These are phyloP conservation scores for Sialis fuliginosa DNA, from an alignment of 2,888 invertebrate genomes.

Conservation along the genomic window DNA sequence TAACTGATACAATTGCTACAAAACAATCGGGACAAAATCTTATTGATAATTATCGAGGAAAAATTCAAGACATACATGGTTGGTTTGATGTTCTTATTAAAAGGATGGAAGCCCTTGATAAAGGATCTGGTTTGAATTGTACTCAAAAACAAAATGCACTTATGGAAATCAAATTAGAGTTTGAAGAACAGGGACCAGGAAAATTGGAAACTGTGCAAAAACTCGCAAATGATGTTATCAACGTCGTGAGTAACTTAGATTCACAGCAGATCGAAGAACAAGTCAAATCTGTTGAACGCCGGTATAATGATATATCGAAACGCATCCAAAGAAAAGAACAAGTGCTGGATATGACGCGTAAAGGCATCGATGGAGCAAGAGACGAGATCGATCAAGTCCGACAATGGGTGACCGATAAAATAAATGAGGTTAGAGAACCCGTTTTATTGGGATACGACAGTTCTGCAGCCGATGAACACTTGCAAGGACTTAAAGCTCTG, in stretches of 20 bases:
- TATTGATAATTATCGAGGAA: constrained; percentile 61
- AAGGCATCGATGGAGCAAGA: constrained; percentile 64
- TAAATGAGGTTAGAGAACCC: constrained; percentile 44
- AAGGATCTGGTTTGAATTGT: constrained; percentile 67
- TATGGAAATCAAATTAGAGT: constrained; percentile 54
- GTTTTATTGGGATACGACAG: constrained; percentile 59
- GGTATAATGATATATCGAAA: constrained; percentile 69
- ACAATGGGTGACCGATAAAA: constrained; percentile 63
- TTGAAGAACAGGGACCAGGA: constrained; percentile 51
- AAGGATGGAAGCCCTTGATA: constrained; percentile 66
- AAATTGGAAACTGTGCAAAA: constrained; percentile 53
- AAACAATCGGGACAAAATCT: constrained; percentile 59
- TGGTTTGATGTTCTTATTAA: constrained; percentile 70
- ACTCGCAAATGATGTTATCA: constrained; percentile 52
- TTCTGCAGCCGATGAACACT: constrained; percentile 55
- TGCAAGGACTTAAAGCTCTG: constrained; percentile 51
- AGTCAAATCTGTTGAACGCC: constrained; percentile 63
- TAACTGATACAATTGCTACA: constrained; percentile 52
- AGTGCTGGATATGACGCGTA: constrained; percentile 66
- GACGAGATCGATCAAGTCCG: constrained; percentile 63
- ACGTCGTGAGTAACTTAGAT: constrained; percentile 72
- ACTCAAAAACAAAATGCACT: constrained; percentile 60
- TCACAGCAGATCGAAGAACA: constrained; percentile 84
- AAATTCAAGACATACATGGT: constrained; percentile 55
- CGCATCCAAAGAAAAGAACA: constrained; percentile 70